phyloP scores from a whole-genome alignment of 2,113 vertebrate species.

The Triplophysa tibetana region DNA sequence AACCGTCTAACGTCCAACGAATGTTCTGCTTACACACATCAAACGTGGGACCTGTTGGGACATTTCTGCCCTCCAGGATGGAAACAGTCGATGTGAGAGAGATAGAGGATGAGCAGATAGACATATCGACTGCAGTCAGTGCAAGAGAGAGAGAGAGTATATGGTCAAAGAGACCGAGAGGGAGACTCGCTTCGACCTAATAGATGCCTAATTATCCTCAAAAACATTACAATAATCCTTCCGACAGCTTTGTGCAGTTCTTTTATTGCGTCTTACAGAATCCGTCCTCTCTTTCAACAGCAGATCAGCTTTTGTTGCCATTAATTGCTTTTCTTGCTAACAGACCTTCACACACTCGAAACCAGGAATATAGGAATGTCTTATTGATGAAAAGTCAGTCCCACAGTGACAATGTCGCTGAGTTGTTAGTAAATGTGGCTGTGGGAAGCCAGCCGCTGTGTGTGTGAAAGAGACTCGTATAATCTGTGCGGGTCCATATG shows the following conservation, averaged over 20 bases:
- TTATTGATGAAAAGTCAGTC: constrained; percentile 32
- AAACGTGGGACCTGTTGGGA: neutral
- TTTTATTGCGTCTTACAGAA: constrained; percentile 9
- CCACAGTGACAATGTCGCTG: constrained; percentile 12
- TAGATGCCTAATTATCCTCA: constrained; percentile 36
- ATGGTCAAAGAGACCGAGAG: neutral
- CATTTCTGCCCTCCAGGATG: neutral
- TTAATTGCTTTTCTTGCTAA: constrained; percentile 25
- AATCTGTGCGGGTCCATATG: constrained; percentile 12
- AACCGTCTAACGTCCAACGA: neutral
- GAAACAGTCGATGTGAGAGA: neutral
- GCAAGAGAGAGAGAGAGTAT: neutral
- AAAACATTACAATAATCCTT: neutral
- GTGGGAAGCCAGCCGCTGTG: constrained; percentile 8
- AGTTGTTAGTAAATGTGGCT: constrained; percentile 37
- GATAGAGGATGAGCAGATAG: neutral
- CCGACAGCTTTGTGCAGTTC: constrained; percentile 16
- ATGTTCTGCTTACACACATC: neutral
- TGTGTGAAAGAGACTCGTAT: constrained; percentile 13
- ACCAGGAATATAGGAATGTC: neutral
- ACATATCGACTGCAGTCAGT: neutral
- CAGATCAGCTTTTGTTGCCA: constrained; percentile 13
- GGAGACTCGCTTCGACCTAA: constrained; percentile 11
- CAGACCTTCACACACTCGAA: constrained; percentile 17
- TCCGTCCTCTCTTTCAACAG: constrained; percentile 1